phyloP scores from a whole-genome alignment of 2,797 vertebrate species.

The Chelonia mydas region DNA sequence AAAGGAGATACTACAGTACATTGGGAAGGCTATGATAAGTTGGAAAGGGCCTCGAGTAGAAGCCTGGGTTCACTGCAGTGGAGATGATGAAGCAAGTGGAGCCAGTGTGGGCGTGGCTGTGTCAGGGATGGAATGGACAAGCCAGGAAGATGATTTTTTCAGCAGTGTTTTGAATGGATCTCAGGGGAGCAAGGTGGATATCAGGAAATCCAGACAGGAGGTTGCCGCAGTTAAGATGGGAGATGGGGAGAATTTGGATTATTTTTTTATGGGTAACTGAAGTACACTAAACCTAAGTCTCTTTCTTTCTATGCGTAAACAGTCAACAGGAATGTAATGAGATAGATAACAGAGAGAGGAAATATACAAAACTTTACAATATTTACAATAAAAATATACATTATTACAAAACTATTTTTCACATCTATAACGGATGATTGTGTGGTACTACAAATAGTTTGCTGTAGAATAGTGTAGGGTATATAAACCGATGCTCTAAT shows the following conservation, averaged over 20 bases:
- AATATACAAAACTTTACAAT: neutral
- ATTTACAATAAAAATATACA: no score
- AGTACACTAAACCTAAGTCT: neutral
- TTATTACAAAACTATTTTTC: constrained; percentile 18
- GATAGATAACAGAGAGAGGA: constrained; percentile 26
- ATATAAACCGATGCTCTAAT: neutral
- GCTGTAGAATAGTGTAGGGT: neutral
- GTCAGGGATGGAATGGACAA: neutral
- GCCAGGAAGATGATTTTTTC: neutral
- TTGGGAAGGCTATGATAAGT: neutral
- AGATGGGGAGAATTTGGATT: constrained; percentile 56
- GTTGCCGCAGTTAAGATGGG: constrained; percentile 39
- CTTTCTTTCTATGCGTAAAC: constrained; percentile 25
- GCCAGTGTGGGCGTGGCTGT: neutral
- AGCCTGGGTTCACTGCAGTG: neutral
- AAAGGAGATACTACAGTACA: neutral
- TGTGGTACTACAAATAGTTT: neutral
- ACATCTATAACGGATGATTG: neutral
- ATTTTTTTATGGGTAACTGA: constrained; percentile 21
- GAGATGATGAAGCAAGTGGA: neutral
- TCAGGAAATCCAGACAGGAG: constrained; percentile 38
- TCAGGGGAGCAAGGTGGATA: neutral
- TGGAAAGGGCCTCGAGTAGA: neutral
- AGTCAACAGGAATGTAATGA: constrained; percentile 34
- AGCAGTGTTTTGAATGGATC: neutral